Base-by-base conservation (phyloP, 2,888 invertebrate species). In the Drosophila mercatorum region DNA sequence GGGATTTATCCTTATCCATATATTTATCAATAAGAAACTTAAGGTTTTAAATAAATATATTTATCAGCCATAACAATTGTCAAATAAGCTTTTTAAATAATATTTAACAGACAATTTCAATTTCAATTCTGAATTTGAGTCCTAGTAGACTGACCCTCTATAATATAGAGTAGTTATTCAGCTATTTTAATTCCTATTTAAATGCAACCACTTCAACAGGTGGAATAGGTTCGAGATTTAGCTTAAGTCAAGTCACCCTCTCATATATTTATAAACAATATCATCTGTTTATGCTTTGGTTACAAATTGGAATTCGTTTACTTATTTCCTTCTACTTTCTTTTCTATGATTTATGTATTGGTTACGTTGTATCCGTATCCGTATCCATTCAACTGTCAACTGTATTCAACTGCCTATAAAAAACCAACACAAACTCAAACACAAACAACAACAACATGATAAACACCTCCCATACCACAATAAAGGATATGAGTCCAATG, bases 401-500 rank as follows among this genome's bases (percentile, higher is more conserved):
- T 79, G 57, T 79, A 74, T 76, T 64, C 76, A 75, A 78, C 81
- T 81, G 74, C 60, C 88, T 67, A 83, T 57, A 60, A 72, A 68
- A 53, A 66, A 17, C 49, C 62, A 64, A 73, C 67, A 65, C 75
- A 66, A 78, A 60, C 47, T 61, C 61, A 61, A 69, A 75, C 63
- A 72, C 53, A 61, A 57, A 53, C 38, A 56, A 43, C 11, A 59
- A 60, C 57, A 62, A 53, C 38, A 57, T 60, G 55, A 59, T 70
- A 47, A 49, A 74, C 40, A 74, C 53, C 60, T 36, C 51, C 65
- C 10, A 63, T 40, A 66, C 51, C 49, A 57, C 55, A 41, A 63
- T 34, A 51, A 86, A 93, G 93, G 93, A 93, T 84, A 90, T 93
- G 86, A 93, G 93, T 92, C 92, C 92, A 78, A 92, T 93, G 92